Evolutionary conservation across 2,797 vertebrate species (phyloP).

Genomic region (Acrocephalus scirpaceus): DNA sequence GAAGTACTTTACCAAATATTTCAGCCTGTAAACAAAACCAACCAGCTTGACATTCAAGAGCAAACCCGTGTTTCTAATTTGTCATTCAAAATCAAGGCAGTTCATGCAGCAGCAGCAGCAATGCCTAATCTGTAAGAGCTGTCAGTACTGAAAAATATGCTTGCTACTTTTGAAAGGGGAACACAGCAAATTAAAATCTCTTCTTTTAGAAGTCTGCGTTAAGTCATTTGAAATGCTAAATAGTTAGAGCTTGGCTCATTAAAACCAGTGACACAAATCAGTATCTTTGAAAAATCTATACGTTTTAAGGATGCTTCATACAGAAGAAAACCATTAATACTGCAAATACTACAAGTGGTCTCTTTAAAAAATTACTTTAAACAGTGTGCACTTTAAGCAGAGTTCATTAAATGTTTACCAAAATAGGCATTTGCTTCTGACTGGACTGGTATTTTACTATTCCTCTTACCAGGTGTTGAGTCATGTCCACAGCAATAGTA

Average conservation of each 20-base stretch:
- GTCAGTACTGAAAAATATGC: not conserved
- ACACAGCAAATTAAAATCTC: not conserved
- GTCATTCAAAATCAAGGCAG: not conserved
- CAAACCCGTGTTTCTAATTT: not conserved
- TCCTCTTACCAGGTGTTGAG: conserved; percentile 89
- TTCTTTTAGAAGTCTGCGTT: not conserved
- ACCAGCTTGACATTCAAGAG: not conserved
- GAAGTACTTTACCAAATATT: conserved; percentile 94
- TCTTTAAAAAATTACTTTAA: not conserved
- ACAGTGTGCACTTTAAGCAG: not conserved
- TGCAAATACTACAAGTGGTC: not conserved
- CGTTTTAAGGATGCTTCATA: not conserved
- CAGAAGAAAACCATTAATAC: not conserved
- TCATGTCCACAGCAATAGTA: conserved; percentile 93
- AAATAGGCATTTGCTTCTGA: not conserved
- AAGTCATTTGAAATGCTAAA: conserved; percentile 7
- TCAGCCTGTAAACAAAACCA: conserved; percentile 81
- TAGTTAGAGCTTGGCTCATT: not conserved
- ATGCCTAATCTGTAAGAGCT: not conserved
- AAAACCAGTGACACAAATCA: not conserved
- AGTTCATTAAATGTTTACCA: not conserved
- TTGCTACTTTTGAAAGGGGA: not conserved
- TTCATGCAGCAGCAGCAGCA: not conserved
- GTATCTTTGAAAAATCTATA: not conserved
- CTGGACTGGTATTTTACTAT: not conserved